Evolutionary conservation across 2,113 vertebrate species (phyloP).

Genomic region (Phrynosoma platyrhinos): DNA sequence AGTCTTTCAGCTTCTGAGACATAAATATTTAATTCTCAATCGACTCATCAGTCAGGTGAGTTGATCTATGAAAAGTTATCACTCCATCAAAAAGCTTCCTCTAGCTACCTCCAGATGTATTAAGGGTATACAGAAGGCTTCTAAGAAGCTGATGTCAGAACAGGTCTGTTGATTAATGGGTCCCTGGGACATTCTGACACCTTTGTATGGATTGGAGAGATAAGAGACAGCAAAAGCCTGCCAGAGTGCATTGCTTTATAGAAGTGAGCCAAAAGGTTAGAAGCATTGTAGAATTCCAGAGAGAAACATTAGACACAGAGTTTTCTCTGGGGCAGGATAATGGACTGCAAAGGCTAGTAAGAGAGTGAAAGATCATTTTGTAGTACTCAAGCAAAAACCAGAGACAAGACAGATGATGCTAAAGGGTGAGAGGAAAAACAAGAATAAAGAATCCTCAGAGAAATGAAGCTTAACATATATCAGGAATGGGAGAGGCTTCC

Average conservation of each 20-base stretch:
- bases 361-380: conserved; percentile 57
- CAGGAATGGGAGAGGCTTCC: neutral
- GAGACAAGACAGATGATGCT: conserved; percentile 55
- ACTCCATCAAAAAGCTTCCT: conserved; percentile 64
- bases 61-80: conserved; percentile 53
- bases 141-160: conserved; percentile 72
- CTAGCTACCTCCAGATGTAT: conserved; percentile 57
- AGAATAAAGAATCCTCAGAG: conserved; percentile 25
- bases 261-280: conserved; percentile 73
- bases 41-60: conserved; percentile 64
- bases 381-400: conserved; percentile 54
- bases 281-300: conserved; percentile 52
- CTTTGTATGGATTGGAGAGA: conserved; percentile 75
- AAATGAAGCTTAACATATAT: conserved; percentile 13
- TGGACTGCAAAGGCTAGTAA: conserved; percentile 58
- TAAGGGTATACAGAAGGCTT: conserved; percentile 51
- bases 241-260: conserved; percentile 50
- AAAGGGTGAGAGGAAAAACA: conserved; percentile 52
- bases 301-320: conserved; percentile 42
- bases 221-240: conserved; percentile 64
- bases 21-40: conserved; percentile 78
- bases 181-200: conserved; percentile 76
- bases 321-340: conserved; percentile 61
- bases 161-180: conserved; percentile 75
- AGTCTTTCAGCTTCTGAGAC: conserved; percentile 51